These are phyloP conservation scores for Lagopus muta DNA, from an alignment of 2,113 vertebrate species.

Conservation along the genomic window DNA sequence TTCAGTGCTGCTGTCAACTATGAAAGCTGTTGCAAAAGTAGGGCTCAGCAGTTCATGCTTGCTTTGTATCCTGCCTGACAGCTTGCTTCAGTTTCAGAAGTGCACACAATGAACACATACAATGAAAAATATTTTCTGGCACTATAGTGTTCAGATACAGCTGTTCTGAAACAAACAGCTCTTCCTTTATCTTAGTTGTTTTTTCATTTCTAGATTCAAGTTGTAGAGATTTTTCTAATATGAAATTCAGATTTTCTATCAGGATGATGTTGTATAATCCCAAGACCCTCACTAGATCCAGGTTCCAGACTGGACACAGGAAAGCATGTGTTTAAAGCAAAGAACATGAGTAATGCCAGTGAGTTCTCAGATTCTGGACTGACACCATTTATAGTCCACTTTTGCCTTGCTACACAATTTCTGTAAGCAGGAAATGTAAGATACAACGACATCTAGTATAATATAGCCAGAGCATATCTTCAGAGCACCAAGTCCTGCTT, in stretches of 20 bases:
- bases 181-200: background rate
- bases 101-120: background rate
- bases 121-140: background rate
- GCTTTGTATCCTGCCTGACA: background rate
- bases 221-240: background rate
- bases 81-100: background rate
- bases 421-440: background rate
- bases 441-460: background rate
- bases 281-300: background rate
- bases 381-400: background rate
- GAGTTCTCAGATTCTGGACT: background rate
- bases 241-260: background rate
- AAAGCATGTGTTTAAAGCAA: background rate
- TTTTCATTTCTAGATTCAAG: background rate
- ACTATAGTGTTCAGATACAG: background rate
- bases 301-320: background rate
- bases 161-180: background rate
- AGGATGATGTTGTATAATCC: background rate
- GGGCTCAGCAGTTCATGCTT: background rate
- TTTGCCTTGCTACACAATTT: background rate
- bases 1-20: background rate
- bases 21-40: background rate
- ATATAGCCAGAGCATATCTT: background rate
- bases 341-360: background rate
- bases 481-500: background rate